Evolutionary conservation across 2,888 invertebrate genomes (phyloP).

Genomic region (Endotricha flammealis): DNA sequence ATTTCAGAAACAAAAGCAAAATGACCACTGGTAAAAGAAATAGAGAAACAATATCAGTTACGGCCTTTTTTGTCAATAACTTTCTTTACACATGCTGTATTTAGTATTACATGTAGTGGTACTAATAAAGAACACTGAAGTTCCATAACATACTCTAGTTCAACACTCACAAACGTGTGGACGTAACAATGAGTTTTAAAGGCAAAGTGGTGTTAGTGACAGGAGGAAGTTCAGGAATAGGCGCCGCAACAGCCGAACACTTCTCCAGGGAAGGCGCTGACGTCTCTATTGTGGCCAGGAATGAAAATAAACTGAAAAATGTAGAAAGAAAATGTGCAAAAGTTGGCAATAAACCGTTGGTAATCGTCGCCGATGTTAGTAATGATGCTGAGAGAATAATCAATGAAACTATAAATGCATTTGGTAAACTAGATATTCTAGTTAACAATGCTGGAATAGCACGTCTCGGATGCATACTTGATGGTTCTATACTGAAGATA

Average conservation of each 20-base stretch:
- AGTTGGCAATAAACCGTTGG: conserved; percentile 16
- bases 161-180: background rate
- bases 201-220: conserved; percentile 21
- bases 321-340: conserved; percentile 16
- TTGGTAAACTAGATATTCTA: background rate
- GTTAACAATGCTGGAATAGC: conserved; percentile 21
- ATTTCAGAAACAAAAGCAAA: too few relatives aligned
- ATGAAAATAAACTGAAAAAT: conserved; percentile 20
- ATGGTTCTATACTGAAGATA: conserved; percentile 14
- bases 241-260: conserved; percentile 16
- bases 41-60: too few relatives aligned
- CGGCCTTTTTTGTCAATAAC: too few relatives aligned
- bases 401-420: conserved; percentile 20
- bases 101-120: too few relatives aligned
- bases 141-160: too few relatives aligned
- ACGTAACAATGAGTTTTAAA: conserved; percentile 4
- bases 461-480: conserved; percentile 6
- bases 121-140: too few relatives aligned
- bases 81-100: too few relatives aligned
- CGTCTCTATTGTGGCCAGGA: conserved; percentile 23
- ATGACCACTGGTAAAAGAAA: too few relatives aligned
- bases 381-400: conserved; percentile 20
- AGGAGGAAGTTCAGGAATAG: conserved; percentile 26
- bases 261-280: conserved; percentile 22
- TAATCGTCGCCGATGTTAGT: conserved; percentile 22